These are phyloP conservation scores for Coboldia fuscipes DNA, from an alignment of 1,140 invertebrate species.

Conservation along the genomic window DNA sequence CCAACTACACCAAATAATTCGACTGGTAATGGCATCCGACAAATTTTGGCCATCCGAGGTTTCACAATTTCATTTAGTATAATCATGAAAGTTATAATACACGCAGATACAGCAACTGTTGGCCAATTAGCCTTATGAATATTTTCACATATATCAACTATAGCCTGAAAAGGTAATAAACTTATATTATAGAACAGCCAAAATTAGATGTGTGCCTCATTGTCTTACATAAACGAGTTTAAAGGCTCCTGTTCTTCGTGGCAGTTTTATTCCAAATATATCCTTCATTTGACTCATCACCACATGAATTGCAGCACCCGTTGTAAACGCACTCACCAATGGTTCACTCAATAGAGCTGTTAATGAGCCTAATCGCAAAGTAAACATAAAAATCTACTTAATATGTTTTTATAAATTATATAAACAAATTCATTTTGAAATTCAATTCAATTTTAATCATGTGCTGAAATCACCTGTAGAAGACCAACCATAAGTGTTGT, in stretches of 20 bases:
- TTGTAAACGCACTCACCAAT: constrained; percentile 79
- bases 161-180: constrained; percentile 33
- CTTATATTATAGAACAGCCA: neutral
- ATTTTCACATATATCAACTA: constrained; percentile 36
- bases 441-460: neutral
- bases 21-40: constrained; percentile 59
- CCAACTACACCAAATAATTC: constrained; percentile 64
- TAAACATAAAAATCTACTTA: constrained; percentile 51
- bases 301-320: constrained; percentile 74
- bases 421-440: neutral
- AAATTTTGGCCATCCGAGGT: constrained; percentile 48
- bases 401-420: neutral
- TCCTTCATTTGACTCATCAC: constrained; percentile 78
- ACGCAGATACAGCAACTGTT: constrained; percentile 42
- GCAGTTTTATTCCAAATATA: constrained; percentile 52
- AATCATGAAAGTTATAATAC: constrained; percentile 45
- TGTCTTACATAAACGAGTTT: constrained; percentile 42
- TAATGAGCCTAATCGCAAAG: constrained; percentile 60
- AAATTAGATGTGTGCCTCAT: neutral
- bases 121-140: constrained; percentile 37
- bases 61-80: constrained; percentile 63
- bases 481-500: constrained; percentile 9
- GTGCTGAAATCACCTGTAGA: neutral
- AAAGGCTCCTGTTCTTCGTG: constrained; percentile 42
- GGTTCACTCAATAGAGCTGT: constrained; percentile 71